Evolutionary conservation across 2,113 vertebrate genomes (phyloP).

Genomic region (Nymphicus hollandicus): DNA sequence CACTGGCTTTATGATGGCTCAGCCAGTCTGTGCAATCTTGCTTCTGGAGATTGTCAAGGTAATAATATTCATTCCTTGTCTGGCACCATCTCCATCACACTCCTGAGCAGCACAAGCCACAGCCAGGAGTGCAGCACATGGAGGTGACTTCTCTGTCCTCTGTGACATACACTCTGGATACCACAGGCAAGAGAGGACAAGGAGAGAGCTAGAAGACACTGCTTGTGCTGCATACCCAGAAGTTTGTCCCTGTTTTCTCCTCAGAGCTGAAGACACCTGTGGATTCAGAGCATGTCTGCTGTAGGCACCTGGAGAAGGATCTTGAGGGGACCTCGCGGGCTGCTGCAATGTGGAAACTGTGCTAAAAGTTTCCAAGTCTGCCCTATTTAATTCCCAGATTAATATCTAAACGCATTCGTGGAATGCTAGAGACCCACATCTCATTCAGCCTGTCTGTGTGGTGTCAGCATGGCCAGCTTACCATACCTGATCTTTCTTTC

Average conservation of each 20-base stretch:
- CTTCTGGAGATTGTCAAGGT: not conserved
- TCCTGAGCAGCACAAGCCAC: not conserved
- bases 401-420: not conserved
- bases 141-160: not conserved
- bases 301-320: not conserved
- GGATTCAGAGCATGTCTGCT: not conserved
- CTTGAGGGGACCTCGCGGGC: not conserved
- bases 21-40: not conserved
- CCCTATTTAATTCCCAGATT: not conserved
- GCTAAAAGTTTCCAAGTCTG: not conserved
- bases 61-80: not conserved
- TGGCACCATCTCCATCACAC: fast-evolving
- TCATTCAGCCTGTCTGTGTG: not conserved
- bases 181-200: not conserved
- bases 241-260: not conserved
- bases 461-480: not conserved
- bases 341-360: not conserved
- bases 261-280: not conserved
- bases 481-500: not conserved
- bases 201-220: not conserved
- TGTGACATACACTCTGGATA: not conserved
- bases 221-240: not conserved
- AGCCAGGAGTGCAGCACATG: not conserved
- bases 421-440: not conserved
- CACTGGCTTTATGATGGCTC: not conserved